Percentiles rank a stretch among this genome's conserved stretches.
phyloP scores from a whole-genome alignment of 2,888 invertebrate genomes.

The Cacoxenus indagator region DNA sequence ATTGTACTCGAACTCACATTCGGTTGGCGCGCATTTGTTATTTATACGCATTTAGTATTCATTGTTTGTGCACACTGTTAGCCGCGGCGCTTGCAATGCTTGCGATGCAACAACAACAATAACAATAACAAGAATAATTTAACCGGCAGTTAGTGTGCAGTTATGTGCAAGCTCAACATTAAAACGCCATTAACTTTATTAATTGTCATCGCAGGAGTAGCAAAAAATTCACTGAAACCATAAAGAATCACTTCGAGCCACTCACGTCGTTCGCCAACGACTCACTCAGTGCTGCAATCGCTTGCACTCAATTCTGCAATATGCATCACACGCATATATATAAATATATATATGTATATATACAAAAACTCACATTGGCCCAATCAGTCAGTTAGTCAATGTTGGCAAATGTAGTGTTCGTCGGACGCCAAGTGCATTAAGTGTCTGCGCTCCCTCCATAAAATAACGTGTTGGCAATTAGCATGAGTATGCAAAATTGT shows the following conservation, averaged over 20 bases:
- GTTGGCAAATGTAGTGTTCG: constrained; percentile 12
- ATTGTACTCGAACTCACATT: not conserved
- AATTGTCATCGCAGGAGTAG: constrained; percentile 52
- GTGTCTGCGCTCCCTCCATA: constrained; percentile 54
- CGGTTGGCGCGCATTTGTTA: not conserved
- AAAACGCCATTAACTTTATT: constrained; percentile 63
- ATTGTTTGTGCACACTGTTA: constrained; percentile 14
- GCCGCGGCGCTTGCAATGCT: constrained; percentile 10
- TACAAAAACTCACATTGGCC: no score
- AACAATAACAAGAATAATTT: not conserved
- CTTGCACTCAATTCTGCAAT: constrained; percentile 28
- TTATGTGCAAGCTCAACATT: constrained; percentile 44
- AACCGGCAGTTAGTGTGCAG: constrained; percentile 23
- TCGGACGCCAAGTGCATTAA: constrained; percentile 52
- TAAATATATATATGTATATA: not conserved
- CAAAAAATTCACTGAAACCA: not conserved
- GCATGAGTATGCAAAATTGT: constrained; percentile 64
- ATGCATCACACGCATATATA: constrained; percentile 43
- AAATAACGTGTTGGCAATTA: constrained; percentile 62
- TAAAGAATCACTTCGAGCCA: not conserved
- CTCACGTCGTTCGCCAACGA: no score
- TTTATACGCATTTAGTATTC: constrained; percentile 8
- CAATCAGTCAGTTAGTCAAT: no score
- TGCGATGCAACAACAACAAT: not conserved
- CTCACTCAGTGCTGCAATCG: constrained; percentile 45